Conservation (phyloP, 2,888 invertebrate genomes). For the Hoplodrina ambigua region DNA sequence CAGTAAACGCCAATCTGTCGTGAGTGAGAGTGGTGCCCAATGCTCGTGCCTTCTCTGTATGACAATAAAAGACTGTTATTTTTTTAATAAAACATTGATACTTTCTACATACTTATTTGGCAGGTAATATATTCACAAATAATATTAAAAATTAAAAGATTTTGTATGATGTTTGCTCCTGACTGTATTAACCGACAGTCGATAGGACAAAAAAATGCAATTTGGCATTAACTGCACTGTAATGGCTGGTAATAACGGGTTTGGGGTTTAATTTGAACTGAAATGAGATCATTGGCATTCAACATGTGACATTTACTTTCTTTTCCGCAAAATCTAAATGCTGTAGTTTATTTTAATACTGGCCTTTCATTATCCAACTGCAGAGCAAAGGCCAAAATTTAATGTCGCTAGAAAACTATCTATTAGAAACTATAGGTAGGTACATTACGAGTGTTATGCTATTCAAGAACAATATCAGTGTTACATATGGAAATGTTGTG, state of each 20-base stretch:
- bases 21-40: no score
- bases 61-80: no score
- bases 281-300: constrained; percentile 37
- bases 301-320: constrained; percentile 33
- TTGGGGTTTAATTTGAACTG: constrained; percentile 13
- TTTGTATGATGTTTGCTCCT: constrained; percentile 1
- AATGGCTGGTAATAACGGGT: constrained; percentile 47
- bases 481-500: constrained; percentile 35
- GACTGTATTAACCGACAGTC: constrained; percentile 41
- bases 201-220: constrained; percentile 42
- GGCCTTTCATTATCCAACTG: neutral
- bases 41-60: no score
- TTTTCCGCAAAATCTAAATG: constrained; percentile 16
- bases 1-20: no score
- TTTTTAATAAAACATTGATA: neutral
- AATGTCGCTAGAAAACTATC: neutral
- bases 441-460: constrained; percentile 4
- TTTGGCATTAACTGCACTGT: constrained; percentile 33
- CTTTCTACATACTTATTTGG: neutral
- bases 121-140: neutral
- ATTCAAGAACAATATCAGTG: constrained; percentile 9
- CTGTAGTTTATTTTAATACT: neutral
- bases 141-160: neutral
- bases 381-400: neutral
- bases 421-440: neutral